phyloP scores from a whole-genome alignment of 2,113 vertebrate genomes.

The Seriola aureovittata region DNA sequence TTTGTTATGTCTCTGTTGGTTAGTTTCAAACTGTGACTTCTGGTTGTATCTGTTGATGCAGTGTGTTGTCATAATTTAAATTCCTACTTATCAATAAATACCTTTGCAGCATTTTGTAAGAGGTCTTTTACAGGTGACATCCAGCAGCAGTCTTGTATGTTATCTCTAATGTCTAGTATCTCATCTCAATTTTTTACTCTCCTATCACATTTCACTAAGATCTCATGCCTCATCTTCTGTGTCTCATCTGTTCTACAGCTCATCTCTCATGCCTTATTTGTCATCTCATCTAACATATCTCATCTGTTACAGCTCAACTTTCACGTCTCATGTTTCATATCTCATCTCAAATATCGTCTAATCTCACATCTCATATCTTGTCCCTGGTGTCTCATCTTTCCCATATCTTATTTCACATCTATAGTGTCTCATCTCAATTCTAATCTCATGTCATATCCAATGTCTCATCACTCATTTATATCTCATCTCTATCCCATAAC shows the following conservation, averaged over 20 bases:
- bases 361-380: too few relatives aligned
- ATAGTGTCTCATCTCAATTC: background rate
- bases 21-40: background rate
- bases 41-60: background rate
- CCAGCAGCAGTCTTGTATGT: background rate
- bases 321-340: background rate
- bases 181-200: too few relatives aligned
- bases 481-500: too few relatives aligned
- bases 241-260: too few relatives aligned
- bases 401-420: background rate
- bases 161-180: too few relatives aligned
- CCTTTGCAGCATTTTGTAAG: too few relatives aligned
- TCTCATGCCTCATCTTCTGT: too few relatives aligned
- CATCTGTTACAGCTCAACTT: too few relatives aligned
- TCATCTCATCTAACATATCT: background rate
- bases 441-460: too few relatives aligned
- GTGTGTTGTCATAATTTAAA: background rate
- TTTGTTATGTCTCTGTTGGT: background rate
- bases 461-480: background rate
- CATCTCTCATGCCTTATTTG: too few relatives aligned
- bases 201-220: background rate
- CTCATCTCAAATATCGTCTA: background rate
- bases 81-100: background rate
- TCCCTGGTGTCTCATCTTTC: too few relatives aligned
- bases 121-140: too few relatives aligned